Conservation (phyloP, 2,888 invertebrate genomes). For the Mylabris sibirica region DNA sequence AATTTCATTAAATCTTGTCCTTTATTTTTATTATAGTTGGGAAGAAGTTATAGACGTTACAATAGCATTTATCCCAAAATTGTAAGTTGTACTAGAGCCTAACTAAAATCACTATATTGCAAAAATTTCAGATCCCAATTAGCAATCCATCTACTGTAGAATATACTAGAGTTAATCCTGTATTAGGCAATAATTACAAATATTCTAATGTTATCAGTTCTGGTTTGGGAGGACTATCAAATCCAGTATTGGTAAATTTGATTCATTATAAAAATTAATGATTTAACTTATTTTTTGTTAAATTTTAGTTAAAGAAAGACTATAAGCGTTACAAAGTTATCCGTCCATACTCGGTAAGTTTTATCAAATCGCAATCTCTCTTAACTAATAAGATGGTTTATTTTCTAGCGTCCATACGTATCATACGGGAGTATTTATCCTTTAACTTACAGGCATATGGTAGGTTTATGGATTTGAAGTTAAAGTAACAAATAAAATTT, state of each 20-base stretch:
- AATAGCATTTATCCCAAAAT: neutral
- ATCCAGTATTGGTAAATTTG: neutral
- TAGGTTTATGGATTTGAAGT: neutral
- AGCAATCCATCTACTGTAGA: neutral
- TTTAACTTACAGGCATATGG: neutral
- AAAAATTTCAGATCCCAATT: neutral
- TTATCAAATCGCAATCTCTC: neutral
- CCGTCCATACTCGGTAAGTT: neutral
- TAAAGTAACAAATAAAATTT: too few relatives aligned
- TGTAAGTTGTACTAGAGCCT: neutral
- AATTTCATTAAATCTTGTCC: neutral
- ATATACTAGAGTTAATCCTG: neutral
- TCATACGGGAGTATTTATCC: neutral
- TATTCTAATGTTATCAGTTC: neutral
- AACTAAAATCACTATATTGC: neutral
- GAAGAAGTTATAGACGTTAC: neutral
- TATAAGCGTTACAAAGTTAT: neutral
- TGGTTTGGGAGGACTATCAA: neutral
- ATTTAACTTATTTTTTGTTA: neutral
- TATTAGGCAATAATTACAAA: neutral
- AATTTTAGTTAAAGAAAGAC: neutral
- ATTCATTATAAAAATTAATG: neutral
- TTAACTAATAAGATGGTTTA: neutral
- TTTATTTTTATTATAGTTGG: neutral
- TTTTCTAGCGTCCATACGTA: neutral